Base-by-base conservation (phyloP, 1,140 invertebrate genomes). In the Phortica variegata region DNA sequence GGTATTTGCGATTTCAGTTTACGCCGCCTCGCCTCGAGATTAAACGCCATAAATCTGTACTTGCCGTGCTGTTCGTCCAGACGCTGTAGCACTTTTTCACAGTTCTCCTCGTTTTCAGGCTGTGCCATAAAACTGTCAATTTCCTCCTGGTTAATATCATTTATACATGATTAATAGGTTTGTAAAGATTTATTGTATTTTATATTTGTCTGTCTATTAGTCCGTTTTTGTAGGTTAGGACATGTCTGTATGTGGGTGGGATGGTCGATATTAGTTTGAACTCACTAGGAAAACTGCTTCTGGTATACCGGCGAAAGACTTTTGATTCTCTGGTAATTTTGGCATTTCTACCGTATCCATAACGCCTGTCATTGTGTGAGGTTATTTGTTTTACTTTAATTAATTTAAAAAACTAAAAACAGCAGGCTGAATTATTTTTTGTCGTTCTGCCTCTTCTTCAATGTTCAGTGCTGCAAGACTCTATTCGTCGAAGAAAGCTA, bases 1-100 rank as follows among this genome's bases (percentile, higher is more conserved):
- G 94, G 94, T 53, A 98, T 91, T 79, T 97, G 95, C 49, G 84
- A 83, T 62, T 89, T 88, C 47, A 96, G 82, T 73, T 91, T 86
- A 66, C 85, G 84, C 50, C 88, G 87, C 63, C 93, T 95, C 33
- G 85, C 87, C 52, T 85, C 79, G 52, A 97, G 81, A 75, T 93
- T 95, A 58, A 85, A 87, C 79, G 97, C 95, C 89, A 98, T 95
- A 71, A 95, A 94, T 80, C 97, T 97, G 76, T 97, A 97, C 81
- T 97, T 97, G 49, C 85, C 87, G 79, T 95, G 91, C 75, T 89
- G 87, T 66, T 97, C 95, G 73, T 97, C 93, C 26, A 97, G 78
- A 56, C 81, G 84, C 62, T 86, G 86, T 32, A 97, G 78, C 10
- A 94, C 93, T 75, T 85, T 84, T 61, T 96, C 91, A 3, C 88